A percentile compares a stretch with the other conserved stretches of the same genome.
These are phyloP conservation scores for Ahaetulla prasina DNA, from an alignment of 2,113 vertebrate species.

Conservation along the genomic window DNA sequence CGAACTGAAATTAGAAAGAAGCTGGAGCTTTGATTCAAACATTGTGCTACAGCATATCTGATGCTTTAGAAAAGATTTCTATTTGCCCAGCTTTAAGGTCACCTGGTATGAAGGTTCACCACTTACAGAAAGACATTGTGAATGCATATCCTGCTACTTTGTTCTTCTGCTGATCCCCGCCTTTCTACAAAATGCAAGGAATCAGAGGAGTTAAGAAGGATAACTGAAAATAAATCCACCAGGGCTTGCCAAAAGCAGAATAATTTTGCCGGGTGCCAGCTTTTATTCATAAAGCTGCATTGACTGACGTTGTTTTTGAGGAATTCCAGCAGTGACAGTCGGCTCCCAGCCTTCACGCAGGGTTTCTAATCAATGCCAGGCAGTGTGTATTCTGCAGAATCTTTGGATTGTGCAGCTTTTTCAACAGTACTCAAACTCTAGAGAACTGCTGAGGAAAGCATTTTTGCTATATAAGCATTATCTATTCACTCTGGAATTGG, in stretches of 20 bases:
- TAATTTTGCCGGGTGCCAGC: background rate
- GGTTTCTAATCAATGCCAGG: background rate
- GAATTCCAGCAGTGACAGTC: background rate
- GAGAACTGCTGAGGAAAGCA: background rate
- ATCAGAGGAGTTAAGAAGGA: background rate
- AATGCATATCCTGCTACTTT: background rate
- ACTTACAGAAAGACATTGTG: background rate
- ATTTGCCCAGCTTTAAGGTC: background rate
- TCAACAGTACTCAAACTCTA: background rate
- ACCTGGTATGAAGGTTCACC: background rate
- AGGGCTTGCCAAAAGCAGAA: background rate
- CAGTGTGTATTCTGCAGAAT: conserved; percentile 5
- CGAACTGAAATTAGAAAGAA: background rate
- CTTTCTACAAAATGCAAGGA: background rate
- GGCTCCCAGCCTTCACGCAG: background rate
- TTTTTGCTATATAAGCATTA: background rate
- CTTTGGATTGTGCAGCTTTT: background rate
- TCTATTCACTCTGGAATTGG: background rate
- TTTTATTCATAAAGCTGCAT: background rate
- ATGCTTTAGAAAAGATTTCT: background rate
- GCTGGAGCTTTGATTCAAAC: background rate
- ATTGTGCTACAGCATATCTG: background rate
- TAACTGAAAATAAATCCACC: background rate
- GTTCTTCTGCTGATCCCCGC: background rate
- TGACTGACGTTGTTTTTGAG: background rate